Evolutionary conservation across 2,113 vertebrate genomes (phyloP).

Genomic region (Mellivora capensis): DNA sequence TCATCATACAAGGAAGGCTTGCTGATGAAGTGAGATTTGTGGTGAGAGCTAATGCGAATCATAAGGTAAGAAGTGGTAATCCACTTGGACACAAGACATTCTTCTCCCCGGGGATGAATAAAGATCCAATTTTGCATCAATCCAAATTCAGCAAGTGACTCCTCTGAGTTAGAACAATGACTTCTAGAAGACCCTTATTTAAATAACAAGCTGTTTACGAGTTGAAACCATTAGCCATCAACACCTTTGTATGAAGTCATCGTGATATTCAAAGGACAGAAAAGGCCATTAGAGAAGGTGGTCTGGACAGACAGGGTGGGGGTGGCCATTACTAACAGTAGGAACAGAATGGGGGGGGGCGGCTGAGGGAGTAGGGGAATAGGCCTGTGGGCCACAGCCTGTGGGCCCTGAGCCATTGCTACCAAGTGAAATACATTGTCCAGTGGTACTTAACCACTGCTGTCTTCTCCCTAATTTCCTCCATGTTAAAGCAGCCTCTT

Average conservation of each 20-base stretch:
- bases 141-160: neutral
- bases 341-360: neutral
- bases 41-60: neutral
- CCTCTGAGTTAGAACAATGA: neutral
- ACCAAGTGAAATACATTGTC: neutral
- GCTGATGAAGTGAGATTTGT: neutral
- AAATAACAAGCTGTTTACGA: neutral
- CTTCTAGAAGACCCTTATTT: neutral
- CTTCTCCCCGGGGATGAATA: neutral
- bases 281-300: neutral
- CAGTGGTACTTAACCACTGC: neutral
- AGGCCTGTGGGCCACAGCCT: neutral
- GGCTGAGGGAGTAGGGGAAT: fast-evolving
- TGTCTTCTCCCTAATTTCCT: neutral
- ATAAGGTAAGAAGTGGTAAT: neutral
- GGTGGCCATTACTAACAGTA: neutral
- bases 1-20: neutral
- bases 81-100: neutral
- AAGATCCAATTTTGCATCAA: neutral
- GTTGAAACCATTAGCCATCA: neutral
- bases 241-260: neutral
- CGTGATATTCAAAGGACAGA: neutral
- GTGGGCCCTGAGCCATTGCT: neutral
- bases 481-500: neutral
- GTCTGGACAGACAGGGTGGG: neutral